Base-by-base conservation (phyloP, 2,797 vertebrate species). In the Florisuga fusca region DNA sequence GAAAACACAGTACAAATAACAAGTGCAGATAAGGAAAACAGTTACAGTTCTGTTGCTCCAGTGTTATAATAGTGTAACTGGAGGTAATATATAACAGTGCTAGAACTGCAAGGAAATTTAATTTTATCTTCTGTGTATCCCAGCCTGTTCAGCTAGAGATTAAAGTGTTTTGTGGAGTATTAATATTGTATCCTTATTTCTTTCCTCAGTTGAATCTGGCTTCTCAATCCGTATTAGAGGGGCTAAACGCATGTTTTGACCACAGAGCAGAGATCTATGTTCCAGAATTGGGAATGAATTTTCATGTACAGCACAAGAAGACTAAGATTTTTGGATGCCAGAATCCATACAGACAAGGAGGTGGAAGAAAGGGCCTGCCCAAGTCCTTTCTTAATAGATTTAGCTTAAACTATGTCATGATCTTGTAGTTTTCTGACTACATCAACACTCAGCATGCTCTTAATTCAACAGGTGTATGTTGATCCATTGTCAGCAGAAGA, bases 301-400 rank as follows among this genome's bases (percentile, higher is more conserved):
- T 99, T 97, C 98, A 98, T 12, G 99, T 99, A n/a, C 99, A 99
- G 74, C 99, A 99, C 12, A 97, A 99, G 89, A 99, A 97, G 63
- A 99, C 99, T 2, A 99, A 99, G 97, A 99, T 99, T 96, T 99
- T 99, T 87, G 99, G 99, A 79, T 99, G 99, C 94, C 99, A 99
- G 87, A 99, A 99, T 97, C 99, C 99, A 0, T 99, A 99, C 93
- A 98, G 98, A 74, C 99, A 99, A 97, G 99, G 99, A 63, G 99
- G 99, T 2, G 99, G 99, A 26, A 98, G 99, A 54, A 99, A 99
- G 87, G 99, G 99, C 33, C 98, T 99, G 11, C 99, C 99, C 23
- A 99, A 98, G 81, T 99, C 99, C 87, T 99, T 99, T 97, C 99
- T 99, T 78, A 99, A 99, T 96, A 98, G 99, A 94, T 99, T 99